Base-by-base conservation (phyloP, 2,113 vertebrate species). In the Cynopterus brachyotis region DNA sequence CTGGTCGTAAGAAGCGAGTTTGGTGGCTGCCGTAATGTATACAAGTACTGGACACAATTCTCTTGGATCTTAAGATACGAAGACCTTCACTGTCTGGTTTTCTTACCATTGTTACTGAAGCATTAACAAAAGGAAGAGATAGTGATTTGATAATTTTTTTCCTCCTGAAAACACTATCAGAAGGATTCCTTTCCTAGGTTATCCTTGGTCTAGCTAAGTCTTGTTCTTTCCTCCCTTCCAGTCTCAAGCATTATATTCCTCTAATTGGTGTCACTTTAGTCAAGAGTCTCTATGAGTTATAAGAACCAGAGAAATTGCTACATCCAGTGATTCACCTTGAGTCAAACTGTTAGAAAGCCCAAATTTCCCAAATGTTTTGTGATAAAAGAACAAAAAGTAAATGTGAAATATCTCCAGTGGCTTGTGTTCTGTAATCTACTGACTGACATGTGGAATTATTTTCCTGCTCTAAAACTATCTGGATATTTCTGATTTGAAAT, bases 401-500 rank as follows among this genome's bases (percentile, higher is more conserved):
- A 24, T 22, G 28, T 59, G 35, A 91, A 69, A 35, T 42, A 30
- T 37, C 59, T 93, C 66, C 17, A 3, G 19, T 15, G 15, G 5
- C n/a, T 40, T 55, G 3, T 73, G 26, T 28, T 82, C 55, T 80
- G 22, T 9, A 53, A 9, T 50, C 64, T 50, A 45, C 26, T 50
- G 53, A 45, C 30, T 50, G 47, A 55, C 22, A 67, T 30, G 45
- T 2, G 55, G n/a, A 26, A 19, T 35, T 28, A 47, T 53, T 73
- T 93, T 64, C 60, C 89, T 88, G 40, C 19, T 94, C 57, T 69
- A 59, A 89, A 82, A 59, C 57, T 89, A 83, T 59, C 59, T 89
- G 67, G 42, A 64, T 67, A 59, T 92, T 94, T 75, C 88, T 32
- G 83, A 87, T 70, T 84, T 97, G 69, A 95, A 98, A 97, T 96